Base-by-base conservation (phyloP, 2,888 invertebrate species). In the Thymelicus acteon region DNA sequence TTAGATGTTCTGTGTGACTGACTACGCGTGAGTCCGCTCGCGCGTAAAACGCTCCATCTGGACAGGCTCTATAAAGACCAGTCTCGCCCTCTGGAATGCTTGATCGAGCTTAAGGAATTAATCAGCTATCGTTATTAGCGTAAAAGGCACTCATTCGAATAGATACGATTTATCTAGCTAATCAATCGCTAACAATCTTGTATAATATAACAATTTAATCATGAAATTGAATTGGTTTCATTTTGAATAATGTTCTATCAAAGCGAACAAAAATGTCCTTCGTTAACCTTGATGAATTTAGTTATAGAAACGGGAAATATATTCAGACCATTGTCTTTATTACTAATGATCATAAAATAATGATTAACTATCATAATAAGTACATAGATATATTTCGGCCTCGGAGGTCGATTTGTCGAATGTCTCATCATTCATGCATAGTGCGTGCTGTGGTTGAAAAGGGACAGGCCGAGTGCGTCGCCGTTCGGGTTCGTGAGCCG, bases 401-500 rank as follows among this genome's bases (percentile, higher is more conserved):
- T 49, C 7, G 49, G 58, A 63, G 31, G 58, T 47, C 39, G 49
- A 64, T 60, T 62, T 24, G 54, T 49, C n/a, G 24, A 49, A 52
- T 60, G 65, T 47, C 70, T 60, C 76, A 82, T 85, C 77, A 83
- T 82, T 84, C 76, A 81, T 81, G 78, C 75, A 73, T 72, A 73
- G 74, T 75, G 76, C 73, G 75, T 78, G 79, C 75, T 76, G 75
- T 78, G 76, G 75, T 79, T 75, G 78, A 76, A 76, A 81, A 82
- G 79, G 81, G 83, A 81, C 79, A 78, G 77, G 72, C 77, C 65
- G 83, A 83, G 90, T 83, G 84, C 92, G 87, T 85, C 86, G 89
- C 88, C 90, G 89, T 86, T 74, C 75, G 80, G 75, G 82, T 83
- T 85, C 84, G 83, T 83, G 83, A 84, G 81, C 87, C 84, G 79